phyloP scores from a whole-genome alignment of 64 coral and sea anemone species.

The Hydrozoanthus tunicans region DNA sequence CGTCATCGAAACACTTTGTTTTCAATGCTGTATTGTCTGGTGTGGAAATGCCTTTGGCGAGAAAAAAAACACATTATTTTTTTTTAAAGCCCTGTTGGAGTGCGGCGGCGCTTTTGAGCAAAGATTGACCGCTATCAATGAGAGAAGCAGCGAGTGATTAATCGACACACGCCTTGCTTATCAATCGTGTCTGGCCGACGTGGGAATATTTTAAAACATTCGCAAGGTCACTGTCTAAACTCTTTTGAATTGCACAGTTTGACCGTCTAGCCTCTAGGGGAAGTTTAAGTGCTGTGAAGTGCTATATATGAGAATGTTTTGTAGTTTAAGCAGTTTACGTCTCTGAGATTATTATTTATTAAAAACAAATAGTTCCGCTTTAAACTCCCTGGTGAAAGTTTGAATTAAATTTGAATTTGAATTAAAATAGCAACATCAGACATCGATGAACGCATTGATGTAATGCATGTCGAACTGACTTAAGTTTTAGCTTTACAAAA shows the following conservation, averaged over 20 bases:
- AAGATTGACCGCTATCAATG: background rate
- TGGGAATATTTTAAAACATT: background rate
- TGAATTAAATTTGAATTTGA: no score
- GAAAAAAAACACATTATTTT: background rate
- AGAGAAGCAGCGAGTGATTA: background rate
- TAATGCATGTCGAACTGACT: no score
- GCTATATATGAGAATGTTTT: no score
- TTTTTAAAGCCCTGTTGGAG: background rate
- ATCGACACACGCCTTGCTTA: background rate
- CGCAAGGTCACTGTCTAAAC: background rate
- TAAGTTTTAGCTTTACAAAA: no score
- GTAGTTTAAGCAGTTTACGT: no score
- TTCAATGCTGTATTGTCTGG: background rate
- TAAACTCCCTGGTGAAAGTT: no score
- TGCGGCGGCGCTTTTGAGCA: background rate
- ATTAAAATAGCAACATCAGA: no score
- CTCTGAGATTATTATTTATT: no score
- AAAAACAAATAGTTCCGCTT: no score
- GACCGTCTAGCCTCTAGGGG: background rate
- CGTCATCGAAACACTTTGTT: background rate
- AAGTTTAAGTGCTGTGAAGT: background rate
- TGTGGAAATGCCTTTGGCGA: background rate
- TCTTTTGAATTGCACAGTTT: background rate
- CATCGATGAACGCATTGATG: no score
- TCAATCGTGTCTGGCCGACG: conserved; percentile 5